Conservation (phyloP, 2,888 invertebrate genomes). For the Eristalis pertinax region DNA sequence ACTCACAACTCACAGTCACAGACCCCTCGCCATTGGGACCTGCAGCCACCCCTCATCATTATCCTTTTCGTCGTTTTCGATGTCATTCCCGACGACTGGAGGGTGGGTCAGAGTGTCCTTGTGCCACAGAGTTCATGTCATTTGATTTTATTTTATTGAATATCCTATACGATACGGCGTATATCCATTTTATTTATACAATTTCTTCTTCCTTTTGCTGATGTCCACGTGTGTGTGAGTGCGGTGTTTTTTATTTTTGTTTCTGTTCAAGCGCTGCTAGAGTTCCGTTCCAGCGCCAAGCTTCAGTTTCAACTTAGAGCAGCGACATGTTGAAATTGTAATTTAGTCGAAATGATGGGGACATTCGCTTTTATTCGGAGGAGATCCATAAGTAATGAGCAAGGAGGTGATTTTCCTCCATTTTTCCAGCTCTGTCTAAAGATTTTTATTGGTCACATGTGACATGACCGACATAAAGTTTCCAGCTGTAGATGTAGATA, state of each 20-base stretch:
- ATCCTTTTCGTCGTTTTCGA: background rate
- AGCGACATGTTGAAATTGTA: conserved; percentile 68
- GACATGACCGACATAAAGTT: conserved; percentile 69
- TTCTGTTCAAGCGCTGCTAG: conserved; percentile 1
- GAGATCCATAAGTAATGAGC: conserved; percentile 71
- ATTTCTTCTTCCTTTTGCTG: background rate
- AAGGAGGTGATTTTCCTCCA: conserved; percentile 66
- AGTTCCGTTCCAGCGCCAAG: conserved; percentile 1
- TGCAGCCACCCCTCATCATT: background rate
- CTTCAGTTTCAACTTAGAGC: conserved; percentile 21
- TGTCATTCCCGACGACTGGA: background rate
- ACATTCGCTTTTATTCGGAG: conserved; percentile 65
- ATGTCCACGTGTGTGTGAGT: background rate
- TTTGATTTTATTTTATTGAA: conserved; percentile 72
- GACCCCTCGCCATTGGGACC: background rate
- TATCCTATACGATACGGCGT: conserved; percentile 54
- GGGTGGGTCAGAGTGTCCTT: conserved; percentile 21
- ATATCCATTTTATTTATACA: conserved; percentile 59
- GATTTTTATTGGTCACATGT: conserved; percentile 72
- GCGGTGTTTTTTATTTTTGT: background rate
- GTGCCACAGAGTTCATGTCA: conserved; percentile 50
- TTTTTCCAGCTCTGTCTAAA: conserved; percentile 42
- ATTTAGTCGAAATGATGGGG: conserved; percentile 65
- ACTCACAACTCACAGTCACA: background rate
- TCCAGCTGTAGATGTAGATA: conserved; percentile 47